These are phyloP conservation scores for Dascillus cervinus DNA, from an alignment of 2,888 invertebrate genomes.

Conservation along the genomic window DNA sequence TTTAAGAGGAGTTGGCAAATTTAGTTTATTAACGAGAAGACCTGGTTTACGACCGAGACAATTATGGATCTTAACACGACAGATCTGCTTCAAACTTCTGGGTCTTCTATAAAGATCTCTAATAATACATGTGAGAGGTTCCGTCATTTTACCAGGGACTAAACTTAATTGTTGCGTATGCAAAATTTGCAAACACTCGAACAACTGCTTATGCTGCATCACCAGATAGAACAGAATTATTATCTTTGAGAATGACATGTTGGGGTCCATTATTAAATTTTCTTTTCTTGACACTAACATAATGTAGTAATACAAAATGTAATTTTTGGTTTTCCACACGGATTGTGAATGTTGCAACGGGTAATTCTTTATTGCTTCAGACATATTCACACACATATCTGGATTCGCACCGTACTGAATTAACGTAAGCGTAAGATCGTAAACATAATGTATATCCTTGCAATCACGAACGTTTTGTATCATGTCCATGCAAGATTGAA, in stretches of 20 bases:
- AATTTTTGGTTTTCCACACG: slow-evolving; percentile 52
- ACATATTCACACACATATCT: slow-evolving; percentile 51
- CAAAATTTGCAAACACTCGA: slow-evolving; percentile 59
- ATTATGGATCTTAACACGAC: slow-evolving; percentile 61
- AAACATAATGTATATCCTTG: slow-evolving; percentile 60
- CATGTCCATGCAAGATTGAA: slow-evolving; percentile 63
- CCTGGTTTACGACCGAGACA: slow-evolving; percentile 57
- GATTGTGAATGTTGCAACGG: slow-evolving; percentile 35
- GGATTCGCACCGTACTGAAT: slow-evolving; percentile 70
- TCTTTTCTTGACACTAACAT: slow-evolving; percentile 62
- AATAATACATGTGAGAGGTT: slow-evolving; percentile 54
- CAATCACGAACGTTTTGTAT: slow-evolving; percentile 60
- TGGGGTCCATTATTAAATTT: slow-evolving; percentile 53
- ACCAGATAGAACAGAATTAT: slow-evolving; percentile 57
- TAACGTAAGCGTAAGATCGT: slow-evolving; percentile 60
- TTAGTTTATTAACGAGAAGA: slow-evolving; percentile 57
- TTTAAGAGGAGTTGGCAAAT: slow-evolving; percentile 59
- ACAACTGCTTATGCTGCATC: slow-evolving; percentile 62
- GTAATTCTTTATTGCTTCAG: slow-evolving; percentile 40
- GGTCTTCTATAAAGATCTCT: slow-evolving; percentile 58
- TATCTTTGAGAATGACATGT: slow-evolving; percentile 56
- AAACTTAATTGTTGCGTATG: slow-evolving; percentile 56
- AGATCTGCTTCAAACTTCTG: slow-evolving; percentile 63
- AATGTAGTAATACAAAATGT: slow-evolving; percentile 63
- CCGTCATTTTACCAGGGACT: slow-evolving; percentile 55